These are phyloP conservation scores for Crotalus helleri DNA, from an alignment of 2,113 vertebrate genomes.

Conservation along the genomic window DNA sequence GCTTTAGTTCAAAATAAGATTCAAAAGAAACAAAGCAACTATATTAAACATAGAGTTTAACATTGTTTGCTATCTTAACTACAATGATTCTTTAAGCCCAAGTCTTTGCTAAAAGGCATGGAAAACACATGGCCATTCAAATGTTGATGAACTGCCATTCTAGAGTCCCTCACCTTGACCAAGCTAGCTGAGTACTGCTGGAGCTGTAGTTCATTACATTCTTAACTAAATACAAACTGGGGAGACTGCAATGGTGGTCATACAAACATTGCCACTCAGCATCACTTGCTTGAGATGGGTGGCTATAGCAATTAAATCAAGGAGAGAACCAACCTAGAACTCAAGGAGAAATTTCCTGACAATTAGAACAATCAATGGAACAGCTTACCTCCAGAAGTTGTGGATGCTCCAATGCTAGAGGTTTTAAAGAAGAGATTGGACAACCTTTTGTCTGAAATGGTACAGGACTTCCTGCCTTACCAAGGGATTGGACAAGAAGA, in stretches of 20 bases:
- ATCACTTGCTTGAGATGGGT: neutral
- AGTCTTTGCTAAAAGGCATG: neutral
- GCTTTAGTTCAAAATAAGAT: constrained; percentile 47
- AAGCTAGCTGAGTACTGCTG: neutral
- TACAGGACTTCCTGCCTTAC: too few species aligned
- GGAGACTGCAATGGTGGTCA: too few species aligned
- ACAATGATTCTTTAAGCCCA: neutral
- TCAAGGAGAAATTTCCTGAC: neutral
- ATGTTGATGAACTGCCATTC: neutral
- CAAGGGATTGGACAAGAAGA: too few species aligned
- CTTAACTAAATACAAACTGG: neutral
- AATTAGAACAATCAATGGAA: neutral
- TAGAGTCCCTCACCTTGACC: neutral
- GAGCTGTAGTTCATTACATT: neutral
- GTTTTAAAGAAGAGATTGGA: neutral
- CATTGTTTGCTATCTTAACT: constrained; percentile 14
- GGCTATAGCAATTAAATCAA: neutral
- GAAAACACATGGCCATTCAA: neutral
- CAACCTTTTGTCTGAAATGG: too few species aligned
- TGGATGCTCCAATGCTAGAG: neutral
- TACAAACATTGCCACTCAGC: neutral
- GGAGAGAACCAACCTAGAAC: neutral
- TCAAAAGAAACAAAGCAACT: constrained; percentile 48
- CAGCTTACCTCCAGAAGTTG: neutral
- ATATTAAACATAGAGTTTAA: constrained; percentile 25